Conservation (phyloP, 1,140 invertebrate species). For the Magallana ariakensis region DNA sequence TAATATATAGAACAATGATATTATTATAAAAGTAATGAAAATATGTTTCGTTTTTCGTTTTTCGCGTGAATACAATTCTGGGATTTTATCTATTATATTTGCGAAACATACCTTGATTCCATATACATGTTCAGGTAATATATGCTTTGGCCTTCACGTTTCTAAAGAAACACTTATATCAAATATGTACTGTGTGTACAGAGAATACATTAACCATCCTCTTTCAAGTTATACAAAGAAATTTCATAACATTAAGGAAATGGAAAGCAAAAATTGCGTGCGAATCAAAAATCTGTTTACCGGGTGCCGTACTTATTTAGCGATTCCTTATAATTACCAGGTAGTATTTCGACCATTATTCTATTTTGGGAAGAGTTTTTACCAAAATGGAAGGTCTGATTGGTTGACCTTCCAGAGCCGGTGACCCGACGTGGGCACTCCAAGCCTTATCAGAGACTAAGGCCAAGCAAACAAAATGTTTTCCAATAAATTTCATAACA, state of each 20-base stretch:
- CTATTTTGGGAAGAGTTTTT: slow-evolving; percentile 15
- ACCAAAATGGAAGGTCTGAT: slow-evolving; percentile 1
- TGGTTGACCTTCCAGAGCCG: neutral
- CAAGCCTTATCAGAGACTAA: slow-evolving; percentile 20
- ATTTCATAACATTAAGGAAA: no score
- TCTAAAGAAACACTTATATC: neutral
- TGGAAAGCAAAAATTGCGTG: no score
- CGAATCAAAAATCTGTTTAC: neutral
- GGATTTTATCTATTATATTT: no score
- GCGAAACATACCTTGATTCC: slow-evolving; percentile 11
- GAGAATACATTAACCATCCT: no score
- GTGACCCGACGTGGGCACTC: slow-evolving; percentile 18
- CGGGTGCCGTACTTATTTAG: neutral
- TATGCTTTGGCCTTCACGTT: neutral
- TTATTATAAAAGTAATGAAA: no score
- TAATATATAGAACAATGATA: no score
- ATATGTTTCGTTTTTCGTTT: no score
- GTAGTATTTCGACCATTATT: neutral
- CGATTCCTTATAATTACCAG: neutral
- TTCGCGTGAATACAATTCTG: no score
- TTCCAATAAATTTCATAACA: no score
- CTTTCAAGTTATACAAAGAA: no score
- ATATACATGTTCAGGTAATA: no score
- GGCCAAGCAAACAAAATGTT: neutral
- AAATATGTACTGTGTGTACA: neutral